Percentiles rank a stretch among this genome's conserved stretches.
These are phyloP conservation scores for Aphis gossypii DNA, from an alignment of 1,140 invertebrate genomes.

Conservation along the genomic window DNA sequence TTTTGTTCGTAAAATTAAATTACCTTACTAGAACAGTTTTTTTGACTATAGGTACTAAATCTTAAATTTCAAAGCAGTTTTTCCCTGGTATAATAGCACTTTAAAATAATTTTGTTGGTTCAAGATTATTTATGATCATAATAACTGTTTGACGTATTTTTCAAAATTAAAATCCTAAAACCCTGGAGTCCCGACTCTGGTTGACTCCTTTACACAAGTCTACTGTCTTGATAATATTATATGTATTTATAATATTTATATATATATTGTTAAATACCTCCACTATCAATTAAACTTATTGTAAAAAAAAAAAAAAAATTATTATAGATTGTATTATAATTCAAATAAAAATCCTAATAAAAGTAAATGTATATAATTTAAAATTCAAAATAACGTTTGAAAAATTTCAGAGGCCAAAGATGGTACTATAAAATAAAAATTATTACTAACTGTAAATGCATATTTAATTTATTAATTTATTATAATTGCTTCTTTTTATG, in stretches of 20 bases:
- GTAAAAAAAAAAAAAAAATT: no score
- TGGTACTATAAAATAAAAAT: neutral
- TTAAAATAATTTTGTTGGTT: neutral
- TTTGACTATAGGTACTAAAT: neutral
- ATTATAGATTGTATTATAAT: no score
- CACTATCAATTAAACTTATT: no score
- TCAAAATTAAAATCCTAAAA: neutral
- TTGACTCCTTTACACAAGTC: no score
- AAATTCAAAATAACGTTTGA: neutral
- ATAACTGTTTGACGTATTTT: neutral
- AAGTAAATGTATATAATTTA: neutral
- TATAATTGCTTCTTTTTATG: conserved; percentile 3
- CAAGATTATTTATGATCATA: neutral
- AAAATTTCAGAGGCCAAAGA: neutral
- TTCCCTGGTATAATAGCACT: neutral
- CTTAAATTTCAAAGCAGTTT: neutral
- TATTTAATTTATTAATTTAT: conserved; percentile 23
- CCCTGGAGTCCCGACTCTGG: no score
- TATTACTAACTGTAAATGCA: neutral
- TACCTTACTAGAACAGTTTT: neutral
- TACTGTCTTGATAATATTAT: no score
- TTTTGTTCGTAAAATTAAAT: neutral
- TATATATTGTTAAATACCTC: no score
- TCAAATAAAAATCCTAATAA: neutral
- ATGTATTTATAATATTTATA: no score